Base-by-base conservation (phyloP, 1,140 invertebrate species). In the Lasaia peninsularis region DNA sequence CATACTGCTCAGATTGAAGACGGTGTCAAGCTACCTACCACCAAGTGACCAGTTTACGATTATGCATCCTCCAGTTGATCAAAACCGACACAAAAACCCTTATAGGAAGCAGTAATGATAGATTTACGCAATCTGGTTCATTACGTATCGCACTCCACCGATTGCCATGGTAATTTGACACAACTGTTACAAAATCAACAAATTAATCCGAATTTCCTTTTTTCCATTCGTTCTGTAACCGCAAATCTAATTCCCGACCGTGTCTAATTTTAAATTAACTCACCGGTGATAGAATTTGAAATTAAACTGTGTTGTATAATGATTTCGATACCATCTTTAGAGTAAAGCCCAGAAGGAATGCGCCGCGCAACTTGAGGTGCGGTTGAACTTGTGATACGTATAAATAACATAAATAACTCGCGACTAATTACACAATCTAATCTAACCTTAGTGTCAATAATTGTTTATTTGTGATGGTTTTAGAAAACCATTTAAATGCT, bases 171-270 rank as follows among this genome's bases (percentile, higher is more conserved):
- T 44, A 44, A 44, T 44, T 44, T 44, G 40, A 44, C 18, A 44
- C 40, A 44, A 44, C 40, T 44, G 40, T 44, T 44, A 20, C 40
- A 44, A 44, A 44, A 44, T 18, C 8, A 44, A 44, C 40, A 44
- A 44, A 44, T 44, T 44, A 44, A 44, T 44, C 40, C 40, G 40
- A 44, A 44, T 44, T 44, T 44, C 40, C 40, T 44, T 44, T 44
- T 44, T 44, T 44, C 40, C 14, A 18, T 44, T 44, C 40, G 18
- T 18, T 44, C 40, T 44, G 40, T 44, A 44, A 44, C 40, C 40
- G 40, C 40, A 44, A 44, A 44, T 44, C 40, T 44, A 44, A 44
- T 44, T 44, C 11, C 40, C 8, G 18, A 14, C 40, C 18, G 18
- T 44, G 16, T 9, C 40, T 18, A 44, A 44, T 44, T 44, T 18